phyloP scores from a whole-genome alignment of 2,888 invertebrate species.

The Eupithecia insigniata region DNA sequence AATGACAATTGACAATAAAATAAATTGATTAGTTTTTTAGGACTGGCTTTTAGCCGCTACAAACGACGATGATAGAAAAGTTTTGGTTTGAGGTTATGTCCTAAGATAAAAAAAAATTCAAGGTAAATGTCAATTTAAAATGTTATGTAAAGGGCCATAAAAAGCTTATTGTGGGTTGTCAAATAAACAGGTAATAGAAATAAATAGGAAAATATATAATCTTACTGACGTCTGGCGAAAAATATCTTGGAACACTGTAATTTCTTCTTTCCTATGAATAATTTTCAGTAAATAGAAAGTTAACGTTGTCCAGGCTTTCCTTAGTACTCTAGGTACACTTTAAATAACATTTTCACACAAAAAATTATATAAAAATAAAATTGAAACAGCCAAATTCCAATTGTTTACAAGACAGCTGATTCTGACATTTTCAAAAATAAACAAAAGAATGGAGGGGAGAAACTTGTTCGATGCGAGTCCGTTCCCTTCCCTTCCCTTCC shows the following conservation, averaged over 20 bases:
- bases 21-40: neutral
- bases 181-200: neutral
- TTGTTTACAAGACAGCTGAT: conserved; percentile 49
- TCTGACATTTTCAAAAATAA: conserved; percentile 24
- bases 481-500: neutral
- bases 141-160: conserved; percentile 17
- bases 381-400: conserved; percentile 41
- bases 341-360: conserved; percentile 24
- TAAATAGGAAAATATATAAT: neutral
- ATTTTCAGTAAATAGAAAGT: conserved; percentile 3
- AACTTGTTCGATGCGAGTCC: neutral
- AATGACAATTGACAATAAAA: neutral
- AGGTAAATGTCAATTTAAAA: conserved; percentile 14
- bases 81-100: conserved; percentile 10
- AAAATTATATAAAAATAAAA: conserved; percentile 37
- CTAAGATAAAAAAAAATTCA: conserved; percentile 11
- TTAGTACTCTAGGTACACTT: conserved; percentile 13
- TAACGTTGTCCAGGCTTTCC: neutral
- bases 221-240: conserved; percentile 22
- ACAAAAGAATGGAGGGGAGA: conserved; percentile 19
- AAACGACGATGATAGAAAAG: neutral
- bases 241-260: conserved; percentile 12
- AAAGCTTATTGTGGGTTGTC: too few relatives aligned
- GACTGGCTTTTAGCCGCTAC: neutral
- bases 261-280: neutral